phyloP scores from a whole-genome alignment of 2,113 vertebrate genomes.

The Lonchura striata region DNA sequence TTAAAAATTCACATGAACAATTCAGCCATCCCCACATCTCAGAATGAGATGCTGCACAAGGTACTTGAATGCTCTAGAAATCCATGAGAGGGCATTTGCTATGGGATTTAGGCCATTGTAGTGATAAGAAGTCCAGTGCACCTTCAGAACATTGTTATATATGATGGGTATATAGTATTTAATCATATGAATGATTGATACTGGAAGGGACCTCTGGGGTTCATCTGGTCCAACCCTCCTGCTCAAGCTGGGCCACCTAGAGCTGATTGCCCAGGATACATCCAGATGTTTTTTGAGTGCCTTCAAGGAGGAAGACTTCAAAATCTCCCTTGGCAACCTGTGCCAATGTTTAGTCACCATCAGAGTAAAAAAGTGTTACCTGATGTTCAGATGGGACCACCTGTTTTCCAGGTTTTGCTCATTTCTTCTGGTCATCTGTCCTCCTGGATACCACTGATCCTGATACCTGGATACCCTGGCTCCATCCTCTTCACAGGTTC shows the following conservation, averaged over 20 bases:
- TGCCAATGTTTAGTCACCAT: not conserved
- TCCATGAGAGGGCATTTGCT: not conserved
- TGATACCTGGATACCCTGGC: too few relatives aligned
- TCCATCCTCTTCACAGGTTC: not conserved
- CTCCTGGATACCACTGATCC: not conserved
- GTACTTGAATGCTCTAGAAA: not conserved
- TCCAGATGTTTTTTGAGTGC: not conserved
- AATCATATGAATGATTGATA: not conserved
- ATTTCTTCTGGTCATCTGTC: not conserved
- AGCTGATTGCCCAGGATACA: not conserved
- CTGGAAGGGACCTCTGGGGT: not conserved
- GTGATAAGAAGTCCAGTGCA: not conserved
- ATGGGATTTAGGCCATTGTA: not conserved
- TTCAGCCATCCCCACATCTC: not conserved
- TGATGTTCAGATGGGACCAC: not conserved
- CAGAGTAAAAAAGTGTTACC: not conserved
- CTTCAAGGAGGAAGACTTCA: not conserved
- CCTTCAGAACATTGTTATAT: not conserved
- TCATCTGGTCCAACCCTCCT: not conserved
- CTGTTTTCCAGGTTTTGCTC: not conserved
- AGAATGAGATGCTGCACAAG: not conserved
- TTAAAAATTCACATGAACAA: not conserved
- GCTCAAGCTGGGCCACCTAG: not conserved
- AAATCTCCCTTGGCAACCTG: not conserved
- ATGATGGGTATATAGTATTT: not conserved